phyloP scores from a whole-genome alignment of 92 coral and sea anemone species.

The Meandrina meandrites region DNA sequence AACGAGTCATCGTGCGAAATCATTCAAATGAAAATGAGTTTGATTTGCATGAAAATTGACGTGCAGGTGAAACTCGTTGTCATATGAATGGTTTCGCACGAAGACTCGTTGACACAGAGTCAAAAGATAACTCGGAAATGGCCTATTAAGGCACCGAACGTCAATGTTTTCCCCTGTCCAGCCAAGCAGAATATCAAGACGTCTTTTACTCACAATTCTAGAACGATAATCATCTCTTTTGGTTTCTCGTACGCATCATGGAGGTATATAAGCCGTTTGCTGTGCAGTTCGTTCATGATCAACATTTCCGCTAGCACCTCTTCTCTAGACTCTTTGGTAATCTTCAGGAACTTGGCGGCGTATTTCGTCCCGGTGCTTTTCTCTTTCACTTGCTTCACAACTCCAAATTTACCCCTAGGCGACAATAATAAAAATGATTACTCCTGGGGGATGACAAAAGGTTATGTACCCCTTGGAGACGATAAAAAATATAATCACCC shows the following conservation, averaged over 20 bases:
- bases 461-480: background rate
- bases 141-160: too few species aligned
- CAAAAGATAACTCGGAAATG: too few species aligned
- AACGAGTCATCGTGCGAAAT: too few species aligned
- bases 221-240: constrained; percentile 88
- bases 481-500: background rate
- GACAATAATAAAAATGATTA: constrained; percentile 19
- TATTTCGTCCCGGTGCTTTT: constrained; percentile 82
- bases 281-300: constrained; percentile 95
- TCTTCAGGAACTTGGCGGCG: constrained; percentile 94
- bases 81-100: too few species aligned
- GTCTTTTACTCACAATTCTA: constrained; percentile 84
- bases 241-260: constrained; percentile 97
- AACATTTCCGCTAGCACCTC: constrained; percentile 93
- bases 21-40: too few species aligned
- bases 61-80: too few species aligned
- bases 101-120: too few species aligned
- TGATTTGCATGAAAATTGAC: too few species aligned
- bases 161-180: background rate
- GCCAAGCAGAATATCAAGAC: background rate
- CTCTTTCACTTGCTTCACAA: constrained; percentile 88
- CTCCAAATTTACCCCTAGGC: constrained; percentile 79
- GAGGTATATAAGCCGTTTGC: constrained; percentile 87
- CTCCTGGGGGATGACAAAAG: background rate
- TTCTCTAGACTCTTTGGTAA: constrained; percentile 87